Evolutionary conservation across 37 sponge, comb jelly and placozoan species (phyloP), one percentile per base, ranked within the genome.

Genomic region (Haliclona indistincta): DNA sequence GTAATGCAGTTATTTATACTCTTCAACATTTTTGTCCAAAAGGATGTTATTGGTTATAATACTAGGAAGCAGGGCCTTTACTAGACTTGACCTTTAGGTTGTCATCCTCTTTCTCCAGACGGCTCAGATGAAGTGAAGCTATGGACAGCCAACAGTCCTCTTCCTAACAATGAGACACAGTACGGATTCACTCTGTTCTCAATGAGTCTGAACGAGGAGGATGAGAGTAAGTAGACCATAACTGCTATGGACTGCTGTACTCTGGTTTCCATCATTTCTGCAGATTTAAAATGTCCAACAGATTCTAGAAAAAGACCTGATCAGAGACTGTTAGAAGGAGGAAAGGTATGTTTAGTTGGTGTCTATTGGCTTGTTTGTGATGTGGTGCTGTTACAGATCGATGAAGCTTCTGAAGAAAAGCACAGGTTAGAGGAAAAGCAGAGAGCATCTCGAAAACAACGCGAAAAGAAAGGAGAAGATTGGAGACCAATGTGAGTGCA

Each of bases 381-480:
- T n/a, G n/a, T n/a, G n/a, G n/a, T n/a, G n/a, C n/a, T n/a, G n/a
- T n/a, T 15, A 47, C 26, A 43, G 70, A 77, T 89, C 17, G 95
- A 94, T 7, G 86, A 78, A 23, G 90, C 98, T 0, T 70, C 86
- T 2, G 75, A 71, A 23, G 90, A 91, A 54, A 97, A 97, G 79
- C 70, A 68, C 43, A 54, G 95, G 19, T 85, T 97, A 28, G 98
- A 97, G 63, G 98, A 97, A 55, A 94, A 94, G 82, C 98, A 97
- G 73, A 73, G 98, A 68, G 84, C 88, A 33, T 83, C 86, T 11
- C 60, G 93, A 25, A 78, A 68, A 49, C 6, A 0, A 36, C 72
- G 92, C 28, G 89, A 91, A 49, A 43, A 71, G 17, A 56, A 20
- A 20, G 80, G 75, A 30, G 68, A 79, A 54, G 67, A 52, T 52